Conservation (phyloP, 2,888 invertebrate genomes). For the Idaea biselata region DNA sequence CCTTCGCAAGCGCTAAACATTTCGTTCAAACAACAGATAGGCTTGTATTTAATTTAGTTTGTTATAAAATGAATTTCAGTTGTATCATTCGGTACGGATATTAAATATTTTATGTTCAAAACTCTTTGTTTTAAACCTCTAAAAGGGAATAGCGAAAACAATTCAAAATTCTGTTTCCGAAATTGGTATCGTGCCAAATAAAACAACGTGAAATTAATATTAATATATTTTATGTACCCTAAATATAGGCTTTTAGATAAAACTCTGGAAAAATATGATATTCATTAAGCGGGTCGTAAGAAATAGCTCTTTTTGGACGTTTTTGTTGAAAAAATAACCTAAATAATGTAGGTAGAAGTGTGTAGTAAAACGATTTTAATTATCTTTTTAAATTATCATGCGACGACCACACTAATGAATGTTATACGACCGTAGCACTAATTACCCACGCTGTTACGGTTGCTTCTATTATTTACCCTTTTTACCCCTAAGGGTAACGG, state of each 20-base stretch:
- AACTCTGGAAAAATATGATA: too few relatives aligned
- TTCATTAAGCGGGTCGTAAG: too few relatives aligned
- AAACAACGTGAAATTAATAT: background rate
- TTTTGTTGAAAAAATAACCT: background rate
- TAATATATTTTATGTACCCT: background rate
- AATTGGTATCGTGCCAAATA: background rate
- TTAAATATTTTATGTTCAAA: background rate
- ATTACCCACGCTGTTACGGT: conserved; percentile 9
- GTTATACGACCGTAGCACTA: conserved; percentile 6
- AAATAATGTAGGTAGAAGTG: background rate
- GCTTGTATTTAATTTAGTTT: background rate
- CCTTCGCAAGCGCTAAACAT: background rate
- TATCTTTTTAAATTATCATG: background rate
- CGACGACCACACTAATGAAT: background rate
- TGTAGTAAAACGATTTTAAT: background rate
- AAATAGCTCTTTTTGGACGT: background rate
- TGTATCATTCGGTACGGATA: background rate
- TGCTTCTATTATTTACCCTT: conserved; percentile 11
- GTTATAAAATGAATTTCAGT: background rate
- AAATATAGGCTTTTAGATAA: too few relatives aligned
- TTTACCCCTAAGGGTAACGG: conserved; percentile 10
- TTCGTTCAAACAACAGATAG: background rate
- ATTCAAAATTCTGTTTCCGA: background rate
- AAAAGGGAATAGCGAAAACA: background rate
- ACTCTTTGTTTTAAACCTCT: background rate